Evolutionary conservation across 2,888 invertebrate species (phyloP).

Genomic region (Brenthis daphne): DNA sequence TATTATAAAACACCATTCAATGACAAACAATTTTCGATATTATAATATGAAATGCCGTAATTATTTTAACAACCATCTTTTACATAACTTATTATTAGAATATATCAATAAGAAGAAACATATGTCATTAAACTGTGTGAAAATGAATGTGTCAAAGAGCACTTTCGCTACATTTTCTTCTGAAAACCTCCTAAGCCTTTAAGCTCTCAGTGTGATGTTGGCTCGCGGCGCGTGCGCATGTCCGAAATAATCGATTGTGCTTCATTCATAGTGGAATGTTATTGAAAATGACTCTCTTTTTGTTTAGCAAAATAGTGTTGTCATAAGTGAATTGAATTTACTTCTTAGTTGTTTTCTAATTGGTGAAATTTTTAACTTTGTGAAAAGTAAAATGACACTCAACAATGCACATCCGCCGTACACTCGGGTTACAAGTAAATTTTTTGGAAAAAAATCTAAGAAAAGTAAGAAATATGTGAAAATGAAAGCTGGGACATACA

Average conservation of each 20-base stretch:
- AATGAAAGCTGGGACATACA: slow-evolving; percentile 65
- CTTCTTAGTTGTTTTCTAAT: not conserved
- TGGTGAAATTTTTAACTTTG: slow-evolving; percentile 28
- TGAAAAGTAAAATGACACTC: slow-evolving; percentile 59
- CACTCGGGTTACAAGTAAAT: slow-evolving; percentile 63
- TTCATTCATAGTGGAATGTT: slow-evolving; percentile 19
- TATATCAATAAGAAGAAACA: slow-evolving; percentile 43
- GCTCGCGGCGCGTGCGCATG: slow-evolving; percentile 57
- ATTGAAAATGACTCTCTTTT: slow-evolving; percentile 41
- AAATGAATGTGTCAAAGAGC: slow-evolving; percentile 47
- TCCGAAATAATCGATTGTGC: slow-evolving; percentile 19
- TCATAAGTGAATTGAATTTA: slow-evolving; percentile 26
- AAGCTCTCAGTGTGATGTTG: slow-evolving; percentile 63
- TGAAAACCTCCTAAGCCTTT: slow-evolving; percentile 57
- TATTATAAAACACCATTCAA: slow-evolving; percentile 5
- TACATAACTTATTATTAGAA: slow-evolving; percentile 25
- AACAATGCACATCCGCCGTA: slow-evolving; percentile 62
- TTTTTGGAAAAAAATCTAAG: slow-evolving; percentile 73
- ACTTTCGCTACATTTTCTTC: slow-evolving; percentile 72
- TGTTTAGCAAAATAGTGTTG: slow-evolving; percentile 40
- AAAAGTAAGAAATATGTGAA: slow-evolving; percentile 66
- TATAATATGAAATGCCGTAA: slow-evolving; percentile 11
- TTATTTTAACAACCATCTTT: slow-evolving; percentile 12
- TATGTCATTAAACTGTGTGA: slow-evolving; percentile 53
- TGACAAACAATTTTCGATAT: slow-evolving; percentile 11